phyloP scores from a whole-genome alignment of 2,888 invertebrate genomes.

The Protodeltote pygarga region DNA sequence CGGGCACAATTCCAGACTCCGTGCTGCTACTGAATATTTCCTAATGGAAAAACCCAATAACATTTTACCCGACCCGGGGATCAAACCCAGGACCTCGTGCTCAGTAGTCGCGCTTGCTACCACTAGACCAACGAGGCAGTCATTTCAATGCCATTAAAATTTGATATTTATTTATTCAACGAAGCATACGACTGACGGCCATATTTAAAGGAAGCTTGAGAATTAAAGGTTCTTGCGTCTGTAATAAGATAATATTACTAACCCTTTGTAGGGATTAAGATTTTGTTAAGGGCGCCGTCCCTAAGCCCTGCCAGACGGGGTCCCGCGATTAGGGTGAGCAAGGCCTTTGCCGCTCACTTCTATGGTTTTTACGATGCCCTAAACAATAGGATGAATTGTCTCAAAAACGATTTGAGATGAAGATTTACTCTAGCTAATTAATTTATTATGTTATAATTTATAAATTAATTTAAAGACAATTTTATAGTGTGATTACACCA shows the following conservation, averaged over 20 bases:
- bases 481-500: too few species aligned
- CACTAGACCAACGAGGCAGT: not conserved
- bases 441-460: constrained; percentile 44
- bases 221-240: constrained; percentile 82
- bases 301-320: constrained; percentile 78
- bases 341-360: constrained; percentile 70
- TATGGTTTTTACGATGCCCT: constrained; percentile 79
- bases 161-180: constrained; percentile 27
- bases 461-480: too few species aligned
- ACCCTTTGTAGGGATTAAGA: constrained; percentile 87
- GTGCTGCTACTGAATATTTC: too few species aligned
- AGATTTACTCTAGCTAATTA: constrained; percentile 48
- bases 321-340: constrained; percentile 66
- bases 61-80: too few species aligned
- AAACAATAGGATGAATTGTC: constrained; percentile 61
- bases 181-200: constrained; percentile 42
- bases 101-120: too few species aligned
- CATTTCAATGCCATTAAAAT: not conserved
- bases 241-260: constrained; percentile 86
- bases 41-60: too few species aligned
- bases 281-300: constrained; percentile 84
- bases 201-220: constrained; percentile 70
- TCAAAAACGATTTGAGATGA: constrained; percentile 51
- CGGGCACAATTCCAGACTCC: too few species aligned
- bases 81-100: too few species aligned